These are phyloP conservation scores for Tetragonula carbonaria DNA, from an alignment of 2,888 invertebrate genomes.

Conservation along the genomic window DNA sequence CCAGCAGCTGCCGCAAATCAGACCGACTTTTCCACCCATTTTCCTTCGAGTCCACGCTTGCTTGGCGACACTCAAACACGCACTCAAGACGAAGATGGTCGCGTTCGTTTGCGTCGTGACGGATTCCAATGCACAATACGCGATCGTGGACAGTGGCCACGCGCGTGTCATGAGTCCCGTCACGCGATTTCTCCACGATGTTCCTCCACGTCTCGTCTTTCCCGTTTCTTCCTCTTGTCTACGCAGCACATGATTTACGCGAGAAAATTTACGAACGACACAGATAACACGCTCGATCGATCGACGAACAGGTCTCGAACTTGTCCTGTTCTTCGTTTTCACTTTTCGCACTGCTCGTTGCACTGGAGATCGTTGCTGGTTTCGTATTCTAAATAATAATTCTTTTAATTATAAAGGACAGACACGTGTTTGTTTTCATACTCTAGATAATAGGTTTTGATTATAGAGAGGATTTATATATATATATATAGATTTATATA, in stretches of 20 bases:
- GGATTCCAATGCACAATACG: conserved; percentile 42
- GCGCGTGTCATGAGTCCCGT: conserved; percentile 54
- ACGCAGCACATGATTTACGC: neutral
- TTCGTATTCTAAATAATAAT: neutral
- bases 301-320: neutral
- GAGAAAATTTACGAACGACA: neutral
- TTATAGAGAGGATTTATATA: no score
- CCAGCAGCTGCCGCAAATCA: conserved; percentile 84
- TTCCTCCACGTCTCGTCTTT: neutral
- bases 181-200: conserved; percentile 7
- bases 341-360: conserved; percentile 5
- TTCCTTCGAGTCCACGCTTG: conserved; percentile 51
- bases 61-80: conserved; percentile 11
- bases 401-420: neutral
- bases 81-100: conserved; percentile 31
- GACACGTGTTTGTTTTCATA: neutral
- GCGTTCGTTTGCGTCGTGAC: conserved; percentile 33
- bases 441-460: no score
- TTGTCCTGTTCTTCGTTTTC: conserved; percentile 4
- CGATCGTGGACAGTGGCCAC: conserved; percentile 37
- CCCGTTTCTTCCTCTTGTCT: neutral
- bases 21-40: conserved; percentile 83
- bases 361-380: neutral
- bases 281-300: neutral
- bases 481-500: accelerated